Base-by-base conservation (phyloP, 2,888 invertebrate genomes). In the Epistrophe eligans region DNA sequence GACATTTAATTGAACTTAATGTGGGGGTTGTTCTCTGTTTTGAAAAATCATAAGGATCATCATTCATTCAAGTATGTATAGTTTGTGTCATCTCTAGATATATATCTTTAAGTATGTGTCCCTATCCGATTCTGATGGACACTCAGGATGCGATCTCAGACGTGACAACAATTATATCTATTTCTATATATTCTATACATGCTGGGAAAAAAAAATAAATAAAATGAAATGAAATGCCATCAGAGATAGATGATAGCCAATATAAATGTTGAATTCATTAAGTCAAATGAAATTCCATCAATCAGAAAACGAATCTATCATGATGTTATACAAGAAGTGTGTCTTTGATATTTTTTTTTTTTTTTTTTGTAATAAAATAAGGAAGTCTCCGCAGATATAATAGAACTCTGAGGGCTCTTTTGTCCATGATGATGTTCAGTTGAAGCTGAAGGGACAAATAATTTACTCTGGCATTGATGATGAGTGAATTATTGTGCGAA, bases 241-340 rank as follows among this genome's bases (percentile, higher is more conserved):
- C 17, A 55, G 40, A 40, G 24, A 28, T 28, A 55, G 40, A 55
- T 15, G 55, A 55, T 55, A 55, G 70, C 38, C 70, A 55, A 70
- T 70, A 70, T 55, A 70, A 70, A 55, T 70, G 55, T 70, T 70
- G 70, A 55, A 70, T 70, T 70, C 70, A 70, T 70, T 70, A 55
- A 70, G 55, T 55, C 70, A 40, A 55, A 70, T 70, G 24, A 70
- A 70, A 55, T 55, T 55, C 70, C 70, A 55, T 70, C 70, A 55
- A 70, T 70, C 70, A 70, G n/a, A 43, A 55, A 66, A 40, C 10
- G 55, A 70, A 55, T 70, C 70, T 70, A 55, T 70, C 70, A 70
- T 19, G 24, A 55, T 19, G 40, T 55, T 40, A 28, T n/a, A 55
- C 62, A 28, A 15, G 50, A n/a, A 48, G 66, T 67, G 67, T 50